Percentiles rank a stretch among this genome's conserved stretches.
phyloP scores from a whole-genome alignment of 2,888 invertebrate genomes.

The Coenonympha arcania region DNA sequence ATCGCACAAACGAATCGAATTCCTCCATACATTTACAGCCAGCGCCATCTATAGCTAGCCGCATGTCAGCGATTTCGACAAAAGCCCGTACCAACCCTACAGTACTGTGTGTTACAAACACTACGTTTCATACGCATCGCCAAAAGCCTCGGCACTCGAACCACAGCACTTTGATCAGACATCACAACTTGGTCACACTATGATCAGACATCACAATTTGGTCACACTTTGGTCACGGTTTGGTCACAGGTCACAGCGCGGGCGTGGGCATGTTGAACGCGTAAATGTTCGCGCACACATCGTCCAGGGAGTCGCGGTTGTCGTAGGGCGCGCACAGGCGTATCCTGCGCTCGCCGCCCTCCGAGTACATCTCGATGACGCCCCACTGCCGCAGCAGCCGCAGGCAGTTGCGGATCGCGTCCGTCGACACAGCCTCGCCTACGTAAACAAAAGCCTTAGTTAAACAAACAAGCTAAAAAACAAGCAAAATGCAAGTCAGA shows the following conservation, averaged over 20 bases:
- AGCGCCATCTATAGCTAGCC: too few species aligned
- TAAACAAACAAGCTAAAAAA: too few species aligned
- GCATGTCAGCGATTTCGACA: too few species aligned
- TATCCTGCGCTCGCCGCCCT: conserved; percentile 42
- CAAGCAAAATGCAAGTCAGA: too few species aligned
- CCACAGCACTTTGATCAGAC: conserved; percentile 10
- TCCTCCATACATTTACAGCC: too few species aligned
- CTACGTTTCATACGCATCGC: too few species aligned
- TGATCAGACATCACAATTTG: not conserved
- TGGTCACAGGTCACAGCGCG: conserved; percentile 32
- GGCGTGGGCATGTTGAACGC: conserved; percentile 54
- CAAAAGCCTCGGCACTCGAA: too few species aligned
- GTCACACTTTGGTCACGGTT: conserved; percentile 29
- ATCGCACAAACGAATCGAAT: too few species aligned
- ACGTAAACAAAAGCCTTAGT: conserved; percentile 30
- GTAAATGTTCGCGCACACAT: conserved; percentile 46
- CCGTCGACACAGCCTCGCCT: conserved; percentile 92
- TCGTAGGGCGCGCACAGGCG: conserved; percentile 45
- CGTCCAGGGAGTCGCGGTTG: conserved; percentile 31
- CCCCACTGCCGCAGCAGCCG: conserved; percentile 87
- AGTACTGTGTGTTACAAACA: too few species aligned
- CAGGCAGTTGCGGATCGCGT: conserved; percentile 88
- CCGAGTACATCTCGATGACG: conserved; percentile 76
- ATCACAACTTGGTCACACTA: conserved; percentile 6
- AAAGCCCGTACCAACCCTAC: too few species aligned